Conservation (phyloP, 2,888 invertebrate genomes). For the Callinectes sapidus region DNA sequence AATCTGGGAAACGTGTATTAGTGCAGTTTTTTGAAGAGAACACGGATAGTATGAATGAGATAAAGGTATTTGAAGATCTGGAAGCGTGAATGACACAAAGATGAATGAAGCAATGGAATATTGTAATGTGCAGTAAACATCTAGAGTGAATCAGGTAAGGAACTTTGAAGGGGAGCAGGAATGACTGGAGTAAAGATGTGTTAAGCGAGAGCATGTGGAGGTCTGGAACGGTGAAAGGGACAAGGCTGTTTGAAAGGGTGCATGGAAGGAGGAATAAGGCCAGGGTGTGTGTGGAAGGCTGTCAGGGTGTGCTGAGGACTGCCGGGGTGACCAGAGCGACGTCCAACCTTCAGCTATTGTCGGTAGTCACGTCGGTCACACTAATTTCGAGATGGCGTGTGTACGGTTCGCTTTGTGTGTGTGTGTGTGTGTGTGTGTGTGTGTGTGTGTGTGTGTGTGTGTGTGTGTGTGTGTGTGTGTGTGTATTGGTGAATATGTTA, state of each 20-base stretch:
- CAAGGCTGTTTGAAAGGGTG: not conserved
- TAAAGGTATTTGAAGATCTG: no score
- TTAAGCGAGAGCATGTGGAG: not conserved
- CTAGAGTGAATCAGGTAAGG: no score
- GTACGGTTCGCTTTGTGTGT: slow-evolving; percentile 20
- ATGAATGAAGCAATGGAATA: no score
- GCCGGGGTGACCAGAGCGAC: slow-evolving; percentile 10
- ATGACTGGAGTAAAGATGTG: not conserved
- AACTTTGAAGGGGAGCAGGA: not conserved
- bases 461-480: slow-evolving; percentile 35
- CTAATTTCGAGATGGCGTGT: slow-evolving; percentile 21
- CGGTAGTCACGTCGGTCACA: slow-evolving; percentile 17
- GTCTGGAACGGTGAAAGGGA: no score
- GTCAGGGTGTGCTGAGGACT: not conserved
- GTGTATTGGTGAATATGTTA: not conserved
- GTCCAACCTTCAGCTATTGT: not conserved
- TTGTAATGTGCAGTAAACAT: no score
- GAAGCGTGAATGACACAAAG: no score
- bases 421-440: slow-evolving; percentile 34
- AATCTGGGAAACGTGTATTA: no score
- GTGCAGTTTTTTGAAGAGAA: no score
- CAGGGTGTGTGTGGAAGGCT: not conserved
- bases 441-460: slow-evolving; percentile 26
- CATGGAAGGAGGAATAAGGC: not conserved
- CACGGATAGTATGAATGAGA: no score